Evolutionary conservation across 2,888 invertebrate species (phyloP).

Genomic region (Rambutsinella grinnellia): DNA sequence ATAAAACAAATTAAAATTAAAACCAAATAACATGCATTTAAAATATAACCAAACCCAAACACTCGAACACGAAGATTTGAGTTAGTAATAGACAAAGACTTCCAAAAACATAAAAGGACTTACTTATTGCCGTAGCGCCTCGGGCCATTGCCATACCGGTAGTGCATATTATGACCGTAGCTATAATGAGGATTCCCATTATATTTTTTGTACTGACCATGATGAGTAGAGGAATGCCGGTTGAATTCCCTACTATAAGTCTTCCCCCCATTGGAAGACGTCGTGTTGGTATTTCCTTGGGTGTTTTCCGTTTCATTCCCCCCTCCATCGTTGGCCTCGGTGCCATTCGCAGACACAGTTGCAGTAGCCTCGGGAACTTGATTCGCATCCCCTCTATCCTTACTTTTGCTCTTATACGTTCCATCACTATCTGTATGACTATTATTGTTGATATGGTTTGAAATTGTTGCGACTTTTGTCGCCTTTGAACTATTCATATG

Average conservation of each 20-base stretch:
- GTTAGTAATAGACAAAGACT: no score
- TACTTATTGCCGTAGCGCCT: slow-evolving; percentile 56
- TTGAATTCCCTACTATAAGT: slow-evolving; percentile 38
- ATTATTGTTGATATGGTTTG: slow-evolving; percentile 42
- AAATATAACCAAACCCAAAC: slow-evolving; percentile 9
- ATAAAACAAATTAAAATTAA: slow-evolving; percentile 23
- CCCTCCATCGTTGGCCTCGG: neutral
- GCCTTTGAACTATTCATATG: slow-evolving; percentile 34
- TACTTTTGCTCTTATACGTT: slow-evolving; percentile 17
- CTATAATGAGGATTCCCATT: slow-evolving; percentile 37
- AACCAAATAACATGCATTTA: neutral
- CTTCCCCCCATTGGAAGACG: slow-evolving; percentile 16
- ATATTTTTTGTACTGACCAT: slow-evolving; percentile 44
- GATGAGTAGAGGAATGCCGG: slow-evolving; percentile 35
- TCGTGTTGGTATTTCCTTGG: no score
- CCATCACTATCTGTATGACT: slow-evolving; percentile 21
- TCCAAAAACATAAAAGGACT: slow-evolving; percentile 27
- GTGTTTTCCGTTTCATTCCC: no score
- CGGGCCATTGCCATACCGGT: slow-evolving; percentile 39
- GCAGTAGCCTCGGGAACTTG: no score
- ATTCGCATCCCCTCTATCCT: slow-evolving; percentile 9
- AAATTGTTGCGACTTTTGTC: slow-evolving; percentile 15
- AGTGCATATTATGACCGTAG: slow-evolving; percentile 33
- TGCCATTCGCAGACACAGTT: neutral
- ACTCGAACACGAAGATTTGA: slow-evolving; percentile 1